A percentile compares a stretch with the other conserved stretches of the same genome.
phyloP scores from a whole-genome alignment of 1,140 invertebrate species.

The Argopecten irradians region DNA sequence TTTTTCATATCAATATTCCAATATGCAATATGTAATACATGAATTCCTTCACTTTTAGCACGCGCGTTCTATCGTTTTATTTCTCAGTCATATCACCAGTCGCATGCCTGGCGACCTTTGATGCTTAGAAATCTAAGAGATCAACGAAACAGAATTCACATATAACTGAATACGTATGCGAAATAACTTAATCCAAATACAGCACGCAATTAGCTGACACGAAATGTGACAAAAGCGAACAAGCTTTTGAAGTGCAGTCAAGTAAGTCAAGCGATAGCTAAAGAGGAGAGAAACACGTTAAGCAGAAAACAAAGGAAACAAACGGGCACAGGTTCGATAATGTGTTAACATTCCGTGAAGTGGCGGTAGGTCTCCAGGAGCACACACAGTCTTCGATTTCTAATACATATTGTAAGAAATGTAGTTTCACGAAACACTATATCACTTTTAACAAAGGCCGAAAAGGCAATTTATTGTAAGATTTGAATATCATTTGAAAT shows the following conservation, averaged over 20 bases:
- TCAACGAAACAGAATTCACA: neutral
- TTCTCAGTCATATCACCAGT: neutral
- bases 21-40: too few species aligned
- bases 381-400: too few species aligned
- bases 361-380: too few species aligned
- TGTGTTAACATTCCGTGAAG: neutral
- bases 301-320: neutral
- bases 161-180: neutral
- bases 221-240: neutral
- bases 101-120: neutral
- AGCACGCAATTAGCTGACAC: constrained; percentile 9
- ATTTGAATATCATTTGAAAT: too few species aligned
- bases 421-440: too few species aligned
- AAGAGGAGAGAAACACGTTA: neutral
- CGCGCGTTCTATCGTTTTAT: neutral
- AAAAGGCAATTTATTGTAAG: too few species aligned
- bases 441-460: too few species aligned
- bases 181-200: neutral
- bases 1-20: too few species aligned
- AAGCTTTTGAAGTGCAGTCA: constrained; percentile 1
- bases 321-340: neutral
- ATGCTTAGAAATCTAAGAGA: constrained; percentile 4
- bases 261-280: neutral
- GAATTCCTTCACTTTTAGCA: neutral
- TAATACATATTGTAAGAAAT: too few species aligned